Percentiles rank a stretch among this genome's conserved stretches.
Conservation (phyloP, 2,888 invertebrate genomes). For the Himalopsyche anomala region DNA sequence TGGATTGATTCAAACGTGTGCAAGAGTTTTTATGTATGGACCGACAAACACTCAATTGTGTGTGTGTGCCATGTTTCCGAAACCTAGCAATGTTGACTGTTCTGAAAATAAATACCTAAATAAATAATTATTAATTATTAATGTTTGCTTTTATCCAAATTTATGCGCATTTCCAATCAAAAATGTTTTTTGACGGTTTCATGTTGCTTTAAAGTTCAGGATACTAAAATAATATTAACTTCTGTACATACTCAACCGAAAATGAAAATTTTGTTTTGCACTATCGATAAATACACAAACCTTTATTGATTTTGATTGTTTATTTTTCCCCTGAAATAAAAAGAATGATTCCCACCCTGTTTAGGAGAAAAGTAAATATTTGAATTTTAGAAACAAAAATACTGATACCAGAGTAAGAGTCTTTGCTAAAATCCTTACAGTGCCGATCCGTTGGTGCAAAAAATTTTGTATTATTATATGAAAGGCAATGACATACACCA, state of each 20-base stretch:
- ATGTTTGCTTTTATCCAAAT: slow-evolving; percentile 45
- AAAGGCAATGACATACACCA: too few species aligned
- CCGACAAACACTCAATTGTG: background rate
- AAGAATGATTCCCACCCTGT: too few species aligned
- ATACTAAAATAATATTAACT: slow-evolving; percentile 46
- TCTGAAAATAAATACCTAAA: slow-evolving; percentile 16
- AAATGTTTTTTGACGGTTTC: slow-evolving; percentile 51
- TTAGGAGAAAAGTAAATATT: too few species aligned
- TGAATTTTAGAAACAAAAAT: too few species aligned
- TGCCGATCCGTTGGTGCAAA: too few species aligned
- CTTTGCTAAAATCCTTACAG: too few species aligned
- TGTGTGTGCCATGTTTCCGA: slow-evolving; percentile 25
- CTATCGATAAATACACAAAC: slow-evolving; percentile 65
- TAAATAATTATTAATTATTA: slow-evolving; percentile 18
- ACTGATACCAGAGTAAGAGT: too few species aligned
- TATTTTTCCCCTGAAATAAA: slow-evolving; percentile 32
- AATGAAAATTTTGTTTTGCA: slow-evolving; percentile 65
- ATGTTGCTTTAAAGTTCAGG: slow-evolving; percentile 50
- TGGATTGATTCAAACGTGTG: slow-evolving; percentile 9
- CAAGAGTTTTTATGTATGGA: slow-evolving; percentile 10
- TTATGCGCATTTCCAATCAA: slow-evolving; percentile 57
- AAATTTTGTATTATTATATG: too few species aligned
- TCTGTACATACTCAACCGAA: slow-evolving; percentile 62
- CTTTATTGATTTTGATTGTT: slow-evolving; percentile 58
- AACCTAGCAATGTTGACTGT: slow-evolving; percentile 21